phyloP scores from a whole-genome alignment of 2,888 invertebrate species.

The Orchesellides sinensis region DNA sequence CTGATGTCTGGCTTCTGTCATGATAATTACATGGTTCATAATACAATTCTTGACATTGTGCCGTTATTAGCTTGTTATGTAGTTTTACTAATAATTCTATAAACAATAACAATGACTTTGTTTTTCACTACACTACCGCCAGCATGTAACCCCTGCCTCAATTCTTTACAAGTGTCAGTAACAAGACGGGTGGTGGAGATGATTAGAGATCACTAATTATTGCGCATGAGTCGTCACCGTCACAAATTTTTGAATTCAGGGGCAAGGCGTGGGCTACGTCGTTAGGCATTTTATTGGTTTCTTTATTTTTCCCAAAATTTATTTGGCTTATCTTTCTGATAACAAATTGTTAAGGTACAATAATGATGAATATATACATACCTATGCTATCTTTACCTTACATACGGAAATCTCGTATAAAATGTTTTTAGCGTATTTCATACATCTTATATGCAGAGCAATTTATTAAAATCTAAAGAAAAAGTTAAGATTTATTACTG shows the following conservation, averaged over 20 bases:
- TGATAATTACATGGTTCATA: neutral
- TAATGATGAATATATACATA: neutral
- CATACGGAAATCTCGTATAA: too few species aligned
- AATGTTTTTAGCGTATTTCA: neutral
- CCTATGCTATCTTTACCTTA: neutral
- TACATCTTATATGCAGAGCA: neutral
- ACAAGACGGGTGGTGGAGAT: neutral
- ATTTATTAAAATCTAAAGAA: neutral
- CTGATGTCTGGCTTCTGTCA: neutral
- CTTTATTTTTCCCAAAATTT: neutral
- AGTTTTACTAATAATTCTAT: neutral
- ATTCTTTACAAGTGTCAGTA: neutral
- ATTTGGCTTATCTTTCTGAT: neutral
- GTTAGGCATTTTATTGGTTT: too few species aligned
- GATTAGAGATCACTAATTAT: conserved; percentile 4
- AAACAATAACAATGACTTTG: neutral
- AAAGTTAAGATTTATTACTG: conserved; percentile 2
- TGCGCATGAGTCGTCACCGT: too few species aligned
- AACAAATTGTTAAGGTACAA: neutral
- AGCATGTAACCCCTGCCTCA: too few species aligned
- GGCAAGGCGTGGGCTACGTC: too few species aligned
- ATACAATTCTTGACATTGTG: neutral
- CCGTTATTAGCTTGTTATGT: neutral
- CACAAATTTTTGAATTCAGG: too few species aligned
- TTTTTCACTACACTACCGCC: too few species aligned